Conservation (phyloP, 2,113 vertebrate species). For the Solenodon paradoxus region DNA sequence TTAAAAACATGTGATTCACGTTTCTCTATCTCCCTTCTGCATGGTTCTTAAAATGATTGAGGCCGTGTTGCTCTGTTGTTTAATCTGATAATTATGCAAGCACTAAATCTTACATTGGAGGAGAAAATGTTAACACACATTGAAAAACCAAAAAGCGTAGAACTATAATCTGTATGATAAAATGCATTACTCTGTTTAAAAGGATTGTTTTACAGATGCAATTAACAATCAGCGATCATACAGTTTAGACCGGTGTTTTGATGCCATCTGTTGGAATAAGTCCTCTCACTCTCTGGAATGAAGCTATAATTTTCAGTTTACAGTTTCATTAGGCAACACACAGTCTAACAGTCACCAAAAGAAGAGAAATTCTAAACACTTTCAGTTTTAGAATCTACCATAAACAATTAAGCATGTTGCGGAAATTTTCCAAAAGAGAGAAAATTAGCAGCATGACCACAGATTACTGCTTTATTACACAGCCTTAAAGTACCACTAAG, state of each 20-base stretch:
- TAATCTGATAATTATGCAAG: constrained; percentile 87
- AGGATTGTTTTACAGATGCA: constrained; percentile 88
- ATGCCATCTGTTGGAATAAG: constrained; percentile 99
- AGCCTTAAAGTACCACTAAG: constrained; percentile 37
- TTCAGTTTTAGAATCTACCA: constrained; percentile 69
- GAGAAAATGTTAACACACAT: constrained; percentile 87
- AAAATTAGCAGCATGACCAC: constrained; percentile 39
- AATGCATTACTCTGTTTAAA: constrained; percentile 88
- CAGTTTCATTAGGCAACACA: constrained; percentile 85
- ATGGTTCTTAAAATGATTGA: constrained; percentile 73
- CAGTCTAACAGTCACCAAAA: constrained; percentile 79
- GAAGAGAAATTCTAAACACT: constrained; percentile 75
- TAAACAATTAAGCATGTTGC: constrained; percentile 68
- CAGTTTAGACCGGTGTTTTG: constrained; percentile 94
- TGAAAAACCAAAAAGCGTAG: constrained; percentile 82
- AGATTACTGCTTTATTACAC: constrained; percentile 15
- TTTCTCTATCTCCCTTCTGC: constrained; percentile 74
- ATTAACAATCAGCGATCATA: constrained; percentile 89
- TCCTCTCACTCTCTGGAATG: constrained; percentile 84
- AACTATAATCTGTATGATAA: constrained; percentile 89
- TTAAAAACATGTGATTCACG: constrained; percentile 77
- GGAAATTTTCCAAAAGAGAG: constrained; percentile 54
- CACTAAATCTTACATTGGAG: constrained; percentile 84
- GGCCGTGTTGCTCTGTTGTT: constrained; percentile 84
- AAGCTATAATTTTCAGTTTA: constrained; percentile 89